Evolutionary conservation across 2,888 invertebrate species (phyloP).

Genomic region (Erebia aethiops): DNA sequence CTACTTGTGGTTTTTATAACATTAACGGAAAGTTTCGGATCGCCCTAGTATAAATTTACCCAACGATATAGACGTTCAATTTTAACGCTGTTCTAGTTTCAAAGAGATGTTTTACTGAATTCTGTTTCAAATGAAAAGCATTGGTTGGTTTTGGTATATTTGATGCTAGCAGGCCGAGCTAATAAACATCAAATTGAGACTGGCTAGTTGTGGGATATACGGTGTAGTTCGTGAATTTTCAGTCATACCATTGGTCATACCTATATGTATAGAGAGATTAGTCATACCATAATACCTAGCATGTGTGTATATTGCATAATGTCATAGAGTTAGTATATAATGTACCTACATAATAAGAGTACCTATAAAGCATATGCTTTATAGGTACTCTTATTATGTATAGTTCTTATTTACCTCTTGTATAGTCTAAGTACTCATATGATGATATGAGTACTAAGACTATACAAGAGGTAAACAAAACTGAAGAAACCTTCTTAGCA

Average conservation of each 20-base stretch:
- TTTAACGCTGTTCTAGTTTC: conserved; percentile 2
- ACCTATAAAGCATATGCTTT: too few species aligned
- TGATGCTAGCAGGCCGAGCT: conserved; percentile 24
- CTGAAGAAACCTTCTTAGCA: too few species aligned
- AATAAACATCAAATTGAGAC: not conserved
- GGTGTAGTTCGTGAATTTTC: not conserved
- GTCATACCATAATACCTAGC: too few species aligned
- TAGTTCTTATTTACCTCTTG: too few species aligned
- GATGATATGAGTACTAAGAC: too few species aligned
- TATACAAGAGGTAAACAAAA: too few species aligned
- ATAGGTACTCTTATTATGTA: too few species aligned
- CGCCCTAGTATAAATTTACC: not conserved
- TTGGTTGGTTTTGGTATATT: conserved; percentile 41
- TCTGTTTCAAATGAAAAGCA: conserved; percentile 39
- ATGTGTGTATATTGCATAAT: too few species aligned
- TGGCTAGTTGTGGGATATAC: not conserved
- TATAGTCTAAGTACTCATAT: too few species aligned
- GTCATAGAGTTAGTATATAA: too few species aligned
- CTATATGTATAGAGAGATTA: not conserved
- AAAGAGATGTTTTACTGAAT: conserved; percentile 6
- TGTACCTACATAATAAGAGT: too few species aligned
- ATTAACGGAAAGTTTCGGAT: not conserved
- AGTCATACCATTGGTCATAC: not conserved
- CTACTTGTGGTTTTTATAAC: too few species aligned
- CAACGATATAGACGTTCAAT: not conserved